phyloP scores from a whole-genome alignment of 2,113 vertebrate species.

The Microcebus murinus region DNA sequence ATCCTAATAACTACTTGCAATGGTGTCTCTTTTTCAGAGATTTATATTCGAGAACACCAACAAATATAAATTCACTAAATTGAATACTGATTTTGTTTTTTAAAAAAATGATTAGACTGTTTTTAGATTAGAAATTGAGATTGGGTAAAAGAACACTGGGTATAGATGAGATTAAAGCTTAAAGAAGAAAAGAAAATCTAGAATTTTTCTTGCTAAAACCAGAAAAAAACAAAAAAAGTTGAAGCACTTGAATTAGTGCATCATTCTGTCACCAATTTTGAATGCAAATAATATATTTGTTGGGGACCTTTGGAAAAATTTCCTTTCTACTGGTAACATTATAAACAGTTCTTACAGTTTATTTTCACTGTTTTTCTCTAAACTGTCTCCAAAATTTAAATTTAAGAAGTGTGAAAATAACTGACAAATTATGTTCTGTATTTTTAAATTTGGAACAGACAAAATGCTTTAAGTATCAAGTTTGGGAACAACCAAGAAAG shows the following conservation, averaged over 20 bases:
- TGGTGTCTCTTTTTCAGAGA: neutral
- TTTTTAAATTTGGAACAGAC: constrained; percentile 59
- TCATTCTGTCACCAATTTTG: neutral
- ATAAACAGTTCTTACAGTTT: constrained; percentile 25
- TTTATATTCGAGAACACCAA: neutral
- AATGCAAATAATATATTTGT: neutral
- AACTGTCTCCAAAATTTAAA: constrained; percentile 57
- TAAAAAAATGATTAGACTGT: neutral
- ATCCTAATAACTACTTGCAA: neutral
- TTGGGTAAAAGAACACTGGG: neutral
- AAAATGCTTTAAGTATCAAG: constrained; percentile 41
- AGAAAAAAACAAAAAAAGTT: neutral
- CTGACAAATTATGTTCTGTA: constrained; percentile 38
- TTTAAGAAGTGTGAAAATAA: constrained; percentile 63
- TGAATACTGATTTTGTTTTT: neutral
- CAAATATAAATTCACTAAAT: neutral
- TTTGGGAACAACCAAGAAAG: constrained; percentile 45
- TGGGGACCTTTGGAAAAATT: neutral
- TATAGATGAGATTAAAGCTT: neutral
- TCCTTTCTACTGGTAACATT: neutral
- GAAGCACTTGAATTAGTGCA: neutral
- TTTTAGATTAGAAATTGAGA: constrained; percentile 1
- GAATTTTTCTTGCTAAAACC: neutral
- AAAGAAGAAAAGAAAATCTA: neutral
- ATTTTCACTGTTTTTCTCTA: constrained; percentile 43